Base-by-base conservation (phyloP, 2,888 invertebrate species). In the Achlya flavicornis region DNA sequence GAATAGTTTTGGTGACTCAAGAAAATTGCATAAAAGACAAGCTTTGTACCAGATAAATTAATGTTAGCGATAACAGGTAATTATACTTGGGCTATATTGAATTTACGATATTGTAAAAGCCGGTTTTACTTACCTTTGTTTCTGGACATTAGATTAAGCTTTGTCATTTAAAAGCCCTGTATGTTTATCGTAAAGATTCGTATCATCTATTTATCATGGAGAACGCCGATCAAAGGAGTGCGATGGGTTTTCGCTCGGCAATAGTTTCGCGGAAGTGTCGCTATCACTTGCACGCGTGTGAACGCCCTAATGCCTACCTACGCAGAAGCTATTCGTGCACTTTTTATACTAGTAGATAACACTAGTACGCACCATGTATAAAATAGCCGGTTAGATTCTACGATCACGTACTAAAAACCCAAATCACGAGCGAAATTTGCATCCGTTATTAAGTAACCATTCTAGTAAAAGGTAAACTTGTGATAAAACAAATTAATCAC, bases 231-330 rank as follows among this genome's bases (percentile, higher is more conserved):
- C 81, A 83, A 84, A 84, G 81, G 71, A 84, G 82, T 72, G 71
- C 74, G 75, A 68, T 74, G 80, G 71, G 75, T 80, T 86, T 83
- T 86, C 84, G 81, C 81, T 53, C 71, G 83, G 85, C 86, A 83
- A 86, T 83, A 80, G 80, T 67, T 91, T 90, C 91, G 85, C 74
- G 78, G 91, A 91, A 90, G 77, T 72, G 67, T 66, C 69, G 78
- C 83, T 84, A 84, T 85, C 85, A 74, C 76, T 74, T 67, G 74
- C 76, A 53, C 64, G 69, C 74, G 74, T 79, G 76, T 76, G 74
- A 76, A 79, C 74, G 76, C 73, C 75, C 68, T 77, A 74, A 68
- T 64, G 16, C 16, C 53, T 19, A 19, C 67, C 76, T 83, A 84
- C 79, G 71, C 71, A 78, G 83, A 88, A 86, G 78, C 77, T 73